Base-by-base conservation (phyloP, 2,113 vertebrate genomes). In the Podarcis raffonei region DNA sequence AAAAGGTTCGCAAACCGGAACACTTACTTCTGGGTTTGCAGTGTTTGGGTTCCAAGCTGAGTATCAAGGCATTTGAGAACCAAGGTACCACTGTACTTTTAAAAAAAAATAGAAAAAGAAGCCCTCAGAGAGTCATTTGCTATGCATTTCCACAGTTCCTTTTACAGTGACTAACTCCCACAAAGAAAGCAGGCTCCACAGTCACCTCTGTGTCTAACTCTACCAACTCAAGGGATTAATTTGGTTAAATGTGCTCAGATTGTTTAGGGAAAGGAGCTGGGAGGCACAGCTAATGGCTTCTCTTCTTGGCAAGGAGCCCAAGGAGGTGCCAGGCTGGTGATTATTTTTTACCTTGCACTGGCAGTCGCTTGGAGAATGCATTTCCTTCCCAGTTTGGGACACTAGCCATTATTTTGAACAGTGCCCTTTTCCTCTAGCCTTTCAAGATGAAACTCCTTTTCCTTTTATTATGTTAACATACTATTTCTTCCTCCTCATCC, bases 131-230 rank as follows among this genome's bases (percentile, higher is more conserved):
- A 1, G 5, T 42, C 59, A 87, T 89, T 91, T 80, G 37, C 57
- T 85, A 74, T 91, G 81, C 5, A 92, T 87, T 84, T 68, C 39
- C 42, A 39, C 30, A 13, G 59, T 37, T 48, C 32, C 1, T n/a
- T 5, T 35, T 6, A 85, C 75, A 74, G 20, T 12, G 2, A 59
- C 62, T 84, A 42, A 18, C 2, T 87, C 22, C 6, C 66, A 74
- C 81, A 83, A 89, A 84, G 62, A 84, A 27, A 87, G 3, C 18
- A 89, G 72, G 76, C 78, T 25, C 59, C 59, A 39, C 48, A 20
- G 86, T 25, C 83, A 84, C 2, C 80, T 13, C 71, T 16, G 20
- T 32, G 1, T 86, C 83, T 69, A 30, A 83, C n/a, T 8, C 53
- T 82, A 69, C 32, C 12, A 72, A 62, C n/a, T 59, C 32, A 39